Evolutionary conservation across 2,797 vertebrate species (phyloP).

Genomic region (Podarcis lilfordi): DNA sequence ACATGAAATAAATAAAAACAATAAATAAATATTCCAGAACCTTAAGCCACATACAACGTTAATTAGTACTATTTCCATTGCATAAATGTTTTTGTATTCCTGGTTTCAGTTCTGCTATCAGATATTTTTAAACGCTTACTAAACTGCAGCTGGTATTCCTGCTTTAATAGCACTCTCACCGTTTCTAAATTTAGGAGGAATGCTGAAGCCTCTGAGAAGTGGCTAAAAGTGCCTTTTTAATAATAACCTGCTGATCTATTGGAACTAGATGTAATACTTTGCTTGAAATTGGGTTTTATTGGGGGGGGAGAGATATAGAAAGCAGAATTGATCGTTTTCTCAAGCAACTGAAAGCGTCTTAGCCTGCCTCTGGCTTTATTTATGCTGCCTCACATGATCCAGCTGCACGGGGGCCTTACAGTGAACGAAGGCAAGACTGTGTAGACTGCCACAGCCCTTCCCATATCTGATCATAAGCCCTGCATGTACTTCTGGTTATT

Average conservation of each 20-base stretch:
- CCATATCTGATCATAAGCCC: neutral
- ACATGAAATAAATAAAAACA: too few species aligned
- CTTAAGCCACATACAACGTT: conserved; percentile 7
- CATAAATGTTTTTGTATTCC: too few species aligned
- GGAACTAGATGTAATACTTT: neutral
- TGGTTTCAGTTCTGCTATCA: too few species aligned
- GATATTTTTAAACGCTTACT: neutral
- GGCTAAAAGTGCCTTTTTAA: neutral
- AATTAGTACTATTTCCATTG: neutral
- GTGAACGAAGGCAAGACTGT: neutral
- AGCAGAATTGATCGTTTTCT: neutral
- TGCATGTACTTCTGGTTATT: neutral
- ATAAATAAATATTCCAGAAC: neutral
- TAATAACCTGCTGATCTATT: too few species aligned
- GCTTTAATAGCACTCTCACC: accelerated
- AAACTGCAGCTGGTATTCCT: neutral
- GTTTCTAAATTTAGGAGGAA: neutral
- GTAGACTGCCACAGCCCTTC: neutral
- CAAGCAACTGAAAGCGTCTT: neutral
- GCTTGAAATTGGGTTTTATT: neutral
- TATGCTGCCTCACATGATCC: neutral
- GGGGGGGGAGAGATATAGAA: neutral
- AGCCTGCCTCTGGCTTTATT: too few species aligned
- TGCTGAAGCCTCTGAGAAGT: neutral
- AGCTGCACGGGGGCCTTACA: neutral